Base-by-base conservation (phyloP, 1,140 invertebrate genomes). In the Tyrophagus putrescentiae region DNA sequence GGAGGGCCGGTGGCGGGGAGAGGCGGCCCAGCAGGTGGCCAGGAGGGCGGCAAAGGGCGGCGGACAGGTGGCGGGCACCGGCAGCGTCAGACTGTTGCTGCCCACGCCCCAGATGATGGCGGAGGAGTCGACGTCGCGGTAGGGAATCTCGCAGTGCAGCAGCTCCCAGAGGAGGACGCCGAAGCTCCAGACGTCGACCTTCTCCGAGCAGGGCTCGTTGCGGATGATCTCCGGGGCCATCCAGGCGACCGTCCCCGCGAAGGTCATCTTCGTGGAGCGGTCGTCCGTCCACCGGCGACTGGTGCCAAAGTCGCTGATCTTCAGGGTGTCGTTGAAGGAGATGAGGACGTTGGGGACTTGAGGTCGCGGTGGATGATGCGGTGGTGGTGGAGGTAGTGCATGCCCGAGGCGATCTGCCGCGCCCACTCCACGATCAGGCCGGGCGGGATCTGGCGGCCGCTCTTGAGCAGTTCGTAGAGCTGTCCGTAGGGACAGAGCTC, bases 201-300 rank as follows among this genome's bases (percentile, higher is more conserved):
- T 64, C 29, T 36, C 50, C 27, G 45, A 66, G 41, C 57, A 64
- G 34, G 86, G 86, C 69, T 97, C 89, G 70, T 95, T 92, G 53
- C 91, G 80, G 61, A 98, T 98, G 9, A 97, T 86, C 76, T 98
- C 95, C 0, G 95, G 95, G 0, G 94, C 93, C 94, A 98, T 98
- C 94, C 94, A 98, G 0, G 90, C 88, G 25, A 56, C 48, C 28
- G 48, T 61, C 52, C 90, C 89, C 21, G 89, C 89, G 74, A 98
- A 97, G 65, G 85, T 94, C 92, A 98, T 98, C 69, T 87, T 87
- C 23, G 87, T 90, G 70, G 89, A 94, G 60, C 90, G 90, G 69
- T 91, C 84, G 69, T 91, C 84, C 71, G 92, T 91, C 85, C 86
- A 94, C 64, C 92, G 87, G 64, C 87, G 80, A 69, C 87, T 87